Evolutionary conservation across 2,797 vertebrate genomes (phyloP).

Genomic region (Sebastes paucispinis): DNA sequence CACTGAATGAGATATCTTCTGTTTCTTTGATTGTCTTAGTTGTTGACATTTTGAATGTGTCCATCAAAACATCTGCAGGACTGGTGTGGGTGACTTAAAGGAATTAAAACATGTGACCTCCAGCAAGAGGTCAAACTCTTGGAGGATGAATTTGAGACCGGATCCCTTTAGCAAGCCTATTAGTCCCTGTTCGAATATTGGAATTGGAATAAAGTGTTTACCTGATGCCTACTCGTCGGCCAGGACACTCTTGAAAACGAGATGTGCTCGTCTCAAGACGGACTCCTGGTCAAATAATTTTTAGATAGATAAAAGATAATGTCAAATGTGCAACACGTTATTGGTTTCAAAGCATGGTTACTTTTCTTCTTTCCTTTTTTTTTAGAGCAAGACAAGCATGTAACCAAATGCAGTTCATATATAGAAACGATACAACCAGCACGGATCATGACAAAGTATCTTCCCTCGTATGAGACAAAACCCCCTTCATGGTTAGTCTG

Average conservation of each 20-base stretch:
- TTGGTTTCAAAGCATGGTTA: constrained; percentile 84
- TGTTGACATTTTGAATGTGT: constrained; percentile 58
- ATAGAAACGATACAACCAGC: constrained; percentile 85
- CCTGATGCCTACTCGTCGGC: constrained; percentile 88
- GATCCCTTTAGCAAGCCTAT: constrained; percentile 76
- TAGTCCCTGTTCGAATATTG: constrained; percentile 78
- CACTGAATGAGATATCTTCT: constrained; percentile 59
- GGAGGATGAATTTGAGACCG: constrained; percentile 69
- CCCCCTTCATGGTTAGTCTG: constrained; percentile 78
- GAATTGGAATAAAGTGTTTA: constrained; percentile 87
- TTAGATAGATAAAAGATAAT: constrained; percentile 88
- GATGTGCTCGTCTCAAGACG: constrained; percentile 91
- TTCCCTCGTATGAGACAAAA: constrained; percentile 88
- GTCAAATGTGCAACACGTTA: constrained; percentile 87
- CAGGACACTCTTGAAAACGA: constrained; percentile 91
- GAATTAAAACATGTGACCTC: constrained; percentile 66
- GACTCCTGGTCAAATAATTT: constrained; percentile 90
- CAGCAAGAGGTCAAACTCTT: constrained; percentile 67
- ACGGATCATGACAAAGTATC: constrained; percentile 86
- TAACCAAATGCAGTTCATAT: constrained; percentile 85
- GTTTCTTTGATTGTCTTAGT: constrained; percentile 72
- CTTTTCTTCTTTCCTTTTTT: constrained; percentile 65
- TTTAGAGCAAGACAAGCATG: constrained; percentile 80
- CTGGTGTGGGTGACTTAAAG: constrained; percentile 65
- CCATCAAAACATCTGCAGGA: constrained; percentile 59